Evolutionary conservation across 2,888 invertebrate species (phyloP).

Genomic region (Epistrophe grossulariae): DNA sequence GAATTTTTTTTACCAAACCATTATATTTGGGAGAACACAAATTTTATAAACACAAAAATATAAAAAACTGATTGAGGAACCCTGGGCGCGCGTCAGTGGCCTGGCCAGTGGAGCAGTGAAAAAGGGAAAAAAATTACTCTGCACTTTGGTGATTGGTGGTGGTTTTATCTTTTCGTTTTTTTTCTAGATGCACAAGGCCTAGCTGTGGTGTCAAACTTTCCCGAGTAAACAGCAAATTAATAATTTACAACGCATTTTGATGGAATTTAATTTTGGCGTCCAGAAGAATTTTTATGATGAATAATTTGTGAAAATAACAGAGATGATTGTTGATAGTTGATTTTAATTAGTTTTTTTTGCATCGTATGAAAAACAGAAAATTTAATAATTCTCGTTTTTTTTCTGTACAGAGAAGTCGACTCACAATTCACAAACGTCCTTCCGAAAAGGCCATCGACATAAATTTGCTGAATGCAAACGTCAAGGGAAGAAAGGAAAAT

Average conservation of each 20-base stretch:
- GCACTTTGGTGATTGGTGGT: constrained; percentile 53
- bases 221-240: constrained; percentile 68
- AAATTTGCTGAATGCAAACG: constrained; percentile 71
- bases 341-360: constrained; percentile 21
- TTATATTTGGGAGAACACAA: not conserved
- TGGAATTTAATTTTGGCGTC: constrained; percentile 41
- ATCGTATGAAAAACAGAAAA: constrained; percentile 51
- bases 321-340: constrained; percentile 28
- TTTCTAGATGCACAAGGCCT: constrained; percentile 45
- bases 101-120: not conserved
- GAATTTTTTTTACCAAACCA: constrained; percentile 3
- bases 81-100: constrained; percentile 49
- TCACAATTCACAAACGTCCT: constrained; percentile 62
- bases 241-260: constrained; percentile 68
- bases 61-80: not conserved
- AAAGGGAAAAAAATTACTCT: constrained; percentile 59
- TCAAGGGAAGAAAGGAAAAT: constrained; percentile 48
- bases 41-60: constrained; percentile 24
- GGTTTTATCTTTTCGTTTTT: constrained; percentile 30
- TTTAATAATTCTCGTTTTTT: constrained; percentile 38
- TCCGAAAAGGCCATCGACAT: constrained; percentile 58
- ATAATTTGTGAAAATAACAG: constrained; percentile 32
- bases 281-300: constrained; percentile 29
- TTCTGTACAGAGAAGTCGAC: constrained; percentile 39
- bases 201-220: constrained; percentile 58